These are phyloP conservation scores for Callorhinus ursinus DNA, from an alignment of 2,113 vertebrate species.

Conservation along the genomic window DNA sequence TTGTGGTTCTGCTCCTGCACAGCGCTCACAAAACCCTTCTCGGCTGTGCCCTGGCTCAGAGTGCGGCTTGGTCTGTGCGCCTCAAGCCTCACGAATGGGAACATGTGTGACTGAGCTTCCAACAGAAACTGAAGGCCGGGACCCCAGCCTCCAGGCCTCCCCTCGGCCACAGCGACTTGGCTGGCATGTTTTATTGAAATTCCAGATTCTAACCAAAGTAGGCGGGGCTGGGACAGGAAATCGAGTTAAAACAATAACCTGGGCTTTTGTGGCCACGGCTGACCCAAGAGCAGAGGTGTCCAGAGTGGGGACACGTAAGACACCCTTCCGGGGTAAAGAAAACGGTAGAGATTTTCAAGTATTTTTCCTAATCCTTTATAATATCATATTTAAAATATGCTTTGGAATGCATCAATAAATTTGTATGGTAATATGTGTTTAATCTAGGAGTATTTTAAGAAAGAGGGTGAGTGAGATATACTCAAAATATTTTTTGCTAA, in stretches of 20 bases:
- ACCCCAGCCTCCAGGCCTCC: neutral
- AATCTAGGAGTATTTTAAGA: neutral
- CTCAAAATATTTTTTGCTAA: neutral
- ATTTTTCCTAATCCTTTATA: neutral
- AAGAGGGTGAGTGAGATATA: neutral
- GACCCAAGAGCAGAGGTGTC: neutral
- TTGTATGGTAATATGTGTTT: accelerated
- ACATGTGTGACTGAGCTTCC: neutral
- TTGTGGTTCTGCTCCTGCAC: neutral
- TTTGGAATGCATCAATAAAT: neutral
- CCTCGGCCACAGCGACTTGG: neutral
- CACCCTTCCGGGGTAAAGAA: neutral
- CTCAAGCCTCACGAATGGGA: neutral
- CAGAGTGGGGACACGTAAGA: neutral
- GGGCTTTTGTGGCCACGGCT: neutral
- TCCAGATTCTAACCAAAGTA: neutral
- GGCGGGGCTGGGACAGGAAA: neutral
- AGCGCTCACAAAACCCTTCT: neutral
- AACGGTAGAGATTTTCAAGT: neutral
- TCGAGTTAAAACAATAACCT: neutral
- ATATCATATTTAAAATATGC: neutral
- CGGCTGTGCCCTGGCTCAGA: neutral
- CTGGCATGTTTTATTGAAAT: neutral
- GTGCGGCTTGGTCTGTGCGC: neutral
- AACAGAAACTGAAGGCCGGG: neutral